Evolutionary conservation across 2,888 invertebrate genomes (phyloP).

Genomic region (Drosophila falleni): DNA sequence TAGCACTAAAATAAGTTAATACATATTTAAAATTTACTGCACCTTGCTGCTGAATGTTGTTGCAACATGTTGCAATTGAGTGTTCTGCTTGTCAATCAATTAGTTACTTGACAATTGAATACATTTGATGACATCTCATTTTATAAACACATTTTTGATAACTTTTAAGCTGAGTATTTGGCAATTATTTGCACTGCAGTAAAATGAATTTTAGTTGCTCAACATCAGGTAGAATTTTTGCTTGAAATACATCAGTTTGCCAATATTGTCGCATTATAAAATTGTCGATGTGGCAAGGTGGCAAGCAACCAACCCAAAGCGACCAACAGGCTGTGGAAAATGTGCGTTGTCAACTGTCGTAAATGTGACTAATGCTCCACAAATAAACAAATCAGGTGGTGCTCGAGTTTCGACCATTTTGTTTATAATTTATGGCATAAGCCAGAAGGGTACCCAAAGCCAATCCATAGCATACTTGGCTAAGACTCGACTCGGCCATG

Average conservation of each 20-base stretch:
- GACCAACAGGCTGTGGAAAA: slow-evolving; percentile 5
- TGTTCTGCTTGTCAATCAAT: slow-evolving; percentile 16
- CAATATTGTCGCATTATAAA: slow-evolving; percentile 48
- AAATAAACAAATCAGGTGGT: slow-evolving; percentile 77
- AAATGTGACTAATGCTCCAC: slow-evolving; percentile 61
- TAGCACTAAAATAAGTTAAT: slow-evolving; percentile 34
- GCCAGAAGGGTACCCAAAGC: slow-evolving; percentile 47
- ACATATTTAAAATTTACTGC: slow-evolving; percentile 5
- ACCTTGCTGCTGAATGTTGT: slow-evolving; percentile 16
- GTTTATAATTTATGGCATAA: slow-evolving; percentile 63
- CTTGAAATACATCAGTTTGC: slow-evolving; percentile 14
- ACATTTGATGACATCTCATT: slow-evolving; percentile 38
- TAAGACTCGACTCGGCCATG: slow-evolving; percentile 7
- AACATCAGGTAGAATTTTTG: slow-evolving; percentile 27
- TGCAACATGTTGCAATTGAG: slow-evolving; percentile 29
- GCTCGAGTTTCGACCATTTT: slow-evolving; percentile 50
- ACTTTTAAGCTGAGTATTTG: slow-evolving; percentile 29
- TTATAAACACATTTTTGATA: slow-evolving; percentile 18
- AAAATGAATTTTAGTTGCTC: slow-evolving; percentile 40
- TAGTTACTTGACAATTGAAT: slow-evolving; percentile 53
- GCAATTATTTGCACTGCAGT: slow-evolving; percentile 61
- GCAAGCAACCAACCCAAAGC: neutral
- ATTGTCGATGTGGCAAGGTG: slow-evolving; percentile 28
- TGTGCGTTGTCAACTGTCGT: slow-evolving; percentile 55
- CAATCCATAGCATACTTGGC: slow-evolving; percentile 22